Evolutionary conservation across 2,113 vertebrate genomes (phyloP).

Genomic region (Equus przewalskii): DNA sequence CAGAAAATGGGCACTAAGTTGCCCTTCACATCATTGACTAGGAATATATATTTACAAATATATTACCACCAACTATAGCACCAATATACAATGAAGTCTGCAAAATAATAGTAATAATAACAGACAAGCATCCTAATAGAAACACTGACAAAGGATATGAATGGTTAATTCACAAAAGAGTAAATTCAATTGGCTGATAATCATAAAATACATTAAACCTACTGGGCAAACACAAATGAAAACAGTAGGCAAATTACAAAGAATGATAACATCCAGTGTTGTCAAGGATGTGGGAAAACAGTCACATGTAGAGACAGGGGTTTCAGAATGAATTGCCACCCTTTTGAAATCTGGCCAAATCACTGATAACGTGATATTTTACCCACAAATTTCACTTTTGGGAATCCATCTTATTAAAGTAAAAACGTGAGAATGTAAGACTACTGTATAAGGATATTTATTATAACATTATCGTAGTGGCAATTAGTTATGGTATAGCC

Average conservation of each 20-base stretch:
- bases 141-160: not conserved
- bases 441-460: not conserved
- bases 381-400: not conserved
- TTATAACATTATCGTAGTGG: not conserved
- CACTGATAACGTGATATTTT: not conserved
- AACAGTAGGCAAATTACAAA: not conserved
- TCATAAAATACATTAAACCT: not conserved
- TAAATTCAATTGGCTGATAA: not conserved
- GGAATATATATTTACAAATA: slow-evolving; percentile 26
- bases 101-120: not conserved
- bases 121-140: not conserved
- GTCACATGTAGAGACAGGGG: not conserved
- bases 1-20: not conserved
- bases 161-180: not conserved
- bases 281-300: not conserved
- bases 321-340: not conserved
- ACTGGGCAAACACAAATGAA: not conserved
- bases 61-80: not conserved
- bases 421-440: not conserved
- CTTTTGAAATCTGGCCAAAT: slow-evolving; percentile 12
- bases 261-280: not conserved
- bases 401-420: not conserved
- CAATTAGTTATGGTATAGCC: not conserved
- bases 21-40: not conserved
- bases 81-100: not conserved